Conservation (phyloP, 1,140 invertebrate species). For the Nautilus pompilius region DNA sequence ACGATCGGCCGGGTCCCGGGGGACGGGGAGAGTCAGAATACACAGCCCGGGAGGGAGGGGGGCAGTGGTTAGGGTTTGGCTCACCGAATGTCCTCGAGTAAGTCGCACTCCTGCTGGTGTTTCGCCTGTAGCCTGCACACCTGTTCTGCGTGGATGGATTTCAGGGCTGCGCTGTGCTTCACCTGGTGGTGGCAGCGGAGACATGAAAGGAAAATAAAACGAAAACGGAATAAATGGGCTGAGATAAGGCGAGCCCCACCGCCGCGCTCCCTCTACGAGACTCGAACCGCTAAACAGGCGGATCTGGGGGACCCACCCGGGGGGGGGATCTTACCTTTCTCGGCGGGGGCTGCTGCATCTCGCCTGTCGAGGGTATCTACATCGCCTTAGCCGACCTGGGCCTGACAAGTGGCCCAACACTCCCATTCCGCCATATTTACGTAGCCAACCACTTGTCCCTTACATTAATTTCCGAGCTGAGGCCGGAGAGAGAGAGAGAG, state of each 20-base stretch:
- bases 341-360: conserved; percentile 19
- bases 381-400: conserved; percentile 5
- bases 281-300: neutral
- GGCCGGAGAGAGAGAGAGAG: neutral
- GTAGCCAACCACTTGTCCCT: conserved; percentile 4
- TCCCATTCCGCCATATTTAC: conserved; percentile 6
- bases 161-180: conserved; percentile 81
- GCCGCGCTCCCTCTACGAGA: neutral
- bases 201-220: neutral
- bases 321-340: conserved; percentile 13
- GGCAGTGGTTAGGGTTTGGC: conserved; percentile 5
- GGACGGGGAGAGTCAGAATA: no score
- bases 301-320: neutral
- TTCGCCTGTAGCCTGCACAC: conserved; percentile 85
- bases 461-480: neutral
- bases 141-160: conserved; percentile 87
- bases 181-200: conserved; percentile 56
- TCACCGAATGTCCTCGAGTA: conserved; percentile 85
- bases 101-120: conserved; percentile 93
- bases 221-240: neutral
- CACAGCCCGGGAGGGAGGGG: no score
- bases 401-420: conserved; percentile 1
- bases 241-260: neutral
- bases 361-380: conserved; percentile 4
- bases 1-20: no score